phyloP scores from a whole-genome alignment of 2,888 invertebrate species.

The Chalcis sispes region DNA sequence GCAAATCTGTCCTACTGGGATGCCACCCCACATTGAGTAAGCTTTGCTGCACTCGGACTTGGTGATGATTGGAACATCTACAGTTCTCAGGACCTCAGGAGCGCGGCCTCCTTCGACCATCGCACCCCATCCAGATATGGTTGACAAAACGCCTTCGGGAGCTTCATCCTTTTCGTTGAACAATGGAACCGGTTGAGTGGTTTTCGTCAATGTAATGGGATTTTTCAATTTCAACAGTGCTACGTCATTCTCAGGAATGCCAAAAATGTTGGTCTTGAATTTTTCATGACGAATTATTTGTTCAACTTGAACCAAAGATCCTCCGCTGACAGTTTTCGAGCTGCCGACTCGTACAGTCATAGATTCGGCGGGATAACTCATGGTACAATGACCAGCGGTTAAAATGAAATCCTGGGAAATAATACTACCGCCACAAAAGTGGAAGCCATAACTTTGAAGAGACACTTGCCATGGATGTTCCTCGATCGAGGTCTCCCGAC shows the following conservation, averaged over 20 bases:
- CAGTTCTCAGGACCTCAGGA: conserved; percentile 75
- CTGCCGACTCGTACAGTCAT: conserved; percentile 74
- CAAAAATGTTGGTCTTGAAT: conserved; percentile 74
- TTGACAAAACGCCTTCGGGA: conserved; percentile 57
- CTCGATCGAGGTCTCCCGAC: conserved; percentile 76
- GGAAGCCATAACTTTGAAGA: conserved; percentile 74
- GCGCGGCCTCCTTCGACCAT: conserved; percentile 61
- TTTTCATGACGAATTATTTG: conserved; percentile 77
- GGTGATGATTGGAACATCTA: conserved; percentile 79
- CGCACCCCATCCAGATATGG: conserved; percentile 67
- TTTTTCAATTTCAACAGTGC: conserved; percentile 77
- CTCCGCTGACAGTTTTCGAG: conserved; percentile 76
- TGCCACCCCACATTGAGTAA: conserved; percentile 69
- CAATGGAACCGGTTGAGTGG: conserved; percentile 76
- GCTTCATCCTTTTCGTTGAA: conserved; percentile 69
- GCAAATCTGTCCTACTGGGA: conserved; percentile 77
- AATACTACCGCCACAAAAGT: conserved; percentile 79
- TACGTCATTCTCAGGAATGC: conserved; percentile 77
- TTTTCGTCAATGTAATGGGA: conserved; percentile 76
- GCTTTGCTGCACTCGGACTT: conserved; percentile 76
- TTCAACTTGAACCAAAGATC: conserved; percentile 76
- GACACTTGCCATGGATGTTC: conserved; percentile 78
- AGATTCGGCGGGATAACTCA: conserved; percentile 53
- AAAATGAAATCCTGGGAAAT: conserved; percentile 77
- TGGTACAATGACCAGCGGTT: conserved; percentile 80